These are phyloP conservation scores for Cochlearius cochlearius DNA, from an alignment of 2,113 vertebrate species.

Conservation along the genomic window DNA sequence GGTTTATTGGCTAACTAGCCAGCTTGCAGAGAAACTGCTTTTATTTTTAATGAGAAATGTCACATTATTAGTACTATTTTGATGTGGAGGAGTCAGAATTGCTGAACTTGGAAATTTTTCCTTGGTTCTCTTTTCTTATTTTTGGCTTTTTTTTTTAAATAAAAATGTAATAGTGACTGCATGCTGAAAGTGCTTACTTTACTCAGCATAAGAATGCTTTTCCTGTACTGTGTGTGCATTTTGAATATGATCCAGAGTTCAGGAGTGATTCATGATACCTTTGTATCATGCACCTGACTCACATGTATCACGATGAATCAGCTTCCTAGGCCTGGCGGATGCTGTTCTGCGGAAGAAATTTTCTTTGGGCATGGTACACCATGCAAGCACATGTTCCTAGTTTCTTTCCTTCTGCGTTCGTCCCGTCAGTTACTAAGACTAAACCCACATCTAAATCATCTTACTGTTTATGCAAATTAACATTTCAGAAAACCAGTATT, in stretches of 20 bases:
- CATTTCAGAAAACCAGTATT: background rate
- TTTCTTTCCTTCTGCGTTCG: background rate
- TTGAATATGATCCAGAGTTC: conserved; percentile 24
- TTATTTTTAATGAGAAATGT: background rate
- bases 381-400: background rate
- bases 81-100: background rate
- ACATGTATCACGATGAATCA: conserved; percentile 13
- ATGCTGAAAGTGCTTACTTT: conserved; percentile 31
- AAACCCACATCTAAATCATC: background rate
- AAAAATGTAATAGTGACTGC: background rate
- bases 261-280: conserved; percentile 63
- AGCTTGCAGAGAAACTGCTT: background rate
- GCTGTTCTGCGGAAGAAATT: background rate
- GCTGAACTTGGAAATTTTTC: background rate
- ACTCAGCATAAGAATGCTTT: conserved; percentile 16
- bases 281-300: conserved; percentile 55
- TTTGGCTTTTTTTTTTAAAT: background rate
- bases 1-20: background rate
- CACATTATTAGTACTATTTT: background rate
- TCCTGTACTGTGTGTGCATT: conserved; percentile 63
- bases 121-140: background rate
- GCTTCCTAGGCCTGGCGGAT: background rate
- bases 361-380: background rate
- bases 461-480: background rate
- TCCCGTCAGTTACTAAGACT: background rate